These are phyloP conservation scores for Hippocampus mohnikei DNA, from an alignment of 2,113 vertebrate species.

Conservation along the genomic window DNA sequence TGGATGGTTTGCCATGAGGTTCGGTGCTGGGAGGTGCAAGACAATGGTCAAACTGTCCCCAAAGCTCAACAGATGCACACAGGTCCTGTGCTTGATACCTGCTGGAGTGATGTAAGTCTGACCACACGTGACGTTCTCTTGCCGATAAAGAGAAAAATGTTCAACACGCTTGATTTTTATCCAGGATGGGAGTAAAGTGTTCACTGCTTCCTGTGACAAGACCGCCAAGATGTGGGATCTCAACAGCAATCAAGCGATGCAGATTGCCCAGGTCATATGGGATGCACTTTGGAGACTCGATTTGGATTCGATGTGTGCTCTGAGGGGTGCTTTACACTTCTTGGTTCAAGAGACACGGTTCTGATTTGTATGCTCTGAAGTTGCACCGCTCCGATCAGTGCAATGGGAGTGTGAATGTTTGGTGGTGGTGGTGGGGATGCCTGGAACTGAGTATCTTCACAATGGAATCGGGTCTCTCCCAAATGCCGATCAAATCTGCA, in stretches of 20 bases:
- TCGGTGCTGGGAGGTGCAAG: slow-evolving; percentile 98
- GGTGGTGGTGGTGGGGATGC: no score
- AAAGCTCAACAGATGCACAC: slow-evolving; percentile 99
- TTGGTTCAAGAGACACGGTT: background rate
- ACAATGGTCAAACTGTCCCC: slow-evolving; percentile 95
- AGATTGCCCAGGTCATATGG: slow-evolving; percentile 88
- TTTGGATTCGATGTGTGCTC: background rate
- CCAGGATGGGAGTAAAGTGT: slow-evolving; percentile 98
- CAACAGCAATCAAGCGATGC: slow-evolving; percentile 96
- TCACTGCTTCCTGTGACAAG: slow-evolving; percentile 98
- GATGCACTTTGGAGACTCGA: background rate
- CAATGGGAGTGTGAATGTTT: no score
- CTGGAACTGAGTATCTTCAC: background rate
- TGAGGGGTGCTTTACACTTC: background rate
- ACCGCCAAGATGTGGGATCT: slow-evolving; percentile 99
- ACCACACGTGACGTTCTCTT: background rate
- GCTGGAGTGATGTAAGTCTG: slow-evolving; percentile 92
- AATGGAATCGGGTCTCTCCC: no score
- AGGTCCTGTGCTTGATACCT: slow-evolving; percentile 88
- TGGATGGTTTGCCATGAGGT: slow-evolving; percentile 71
- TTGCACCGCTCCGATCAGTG: no score
- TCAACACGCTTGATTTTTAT: slow-evolving; percentile 30
- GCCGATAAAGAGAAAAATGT: background rate
- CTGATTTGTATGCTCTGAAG: background rate
- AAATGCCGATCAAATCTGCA: background rate